Evolutionary conservation across 2,113 vertebrate species (phyloP).

Genomic region (Pituophis catenifer): DNA sequence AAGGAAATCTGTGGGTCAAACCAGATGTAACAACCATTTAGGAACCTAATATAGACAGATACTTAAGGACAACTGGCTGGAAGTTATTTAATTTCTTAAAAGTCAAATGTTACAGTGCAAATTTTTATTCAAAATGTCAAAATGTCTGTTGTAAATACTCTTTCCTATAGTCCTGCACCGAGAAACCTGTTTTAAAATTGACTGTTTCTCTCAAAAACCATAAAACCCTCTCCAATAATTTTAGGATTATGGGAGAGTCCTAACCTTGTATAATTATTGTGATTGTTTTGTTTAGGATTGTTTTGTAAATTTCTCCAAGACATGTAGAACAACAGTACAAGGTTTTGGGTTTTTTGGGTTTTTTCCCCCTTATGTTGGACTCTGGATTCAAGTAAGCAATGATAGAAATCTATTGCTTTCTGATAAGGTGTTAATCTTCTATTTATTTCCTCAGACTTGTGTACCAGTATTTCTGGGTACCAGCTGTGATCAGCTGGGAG

Average conservation of each 20-base stretch:
- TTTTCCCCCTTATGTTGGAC: not conserved
- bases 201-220: not conserved
- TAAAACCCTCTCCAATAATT: not conserved
- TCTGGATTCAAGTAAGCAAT: slow-evolving; percentile 5
- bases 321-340: not conserved
- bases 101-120: not conserved
- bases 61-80: not conserved
- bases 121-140: not conserved
- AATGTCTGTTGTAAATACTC: not conserved
- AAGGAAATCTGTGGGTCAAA: not conserved
- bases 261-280: not conserved
- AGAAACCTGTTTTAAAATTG: not conserved
- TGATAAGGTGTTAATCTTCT: slow-evolving; percentile 12
- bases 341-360: not conserved
- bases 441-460: slow-evolving; percentile 36
- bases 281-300: not conserved
- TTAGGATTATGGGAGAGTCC: not conserved
- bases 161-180: not conserved
- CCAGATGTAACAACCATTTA: not conserved
- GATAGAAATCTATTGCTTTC: not conserved
- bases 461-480: not conserved
- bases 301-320: not conserved
- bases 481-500: not conserved
- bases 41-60: not conserved
- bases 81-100: not conserved